A percentile compares a stretch with the other conserved stretches of the same genome.
phyloP scores from a whole-genome alignment of 2,888 invertebrate species.

The Romanomermis culicivorax region DNA sequence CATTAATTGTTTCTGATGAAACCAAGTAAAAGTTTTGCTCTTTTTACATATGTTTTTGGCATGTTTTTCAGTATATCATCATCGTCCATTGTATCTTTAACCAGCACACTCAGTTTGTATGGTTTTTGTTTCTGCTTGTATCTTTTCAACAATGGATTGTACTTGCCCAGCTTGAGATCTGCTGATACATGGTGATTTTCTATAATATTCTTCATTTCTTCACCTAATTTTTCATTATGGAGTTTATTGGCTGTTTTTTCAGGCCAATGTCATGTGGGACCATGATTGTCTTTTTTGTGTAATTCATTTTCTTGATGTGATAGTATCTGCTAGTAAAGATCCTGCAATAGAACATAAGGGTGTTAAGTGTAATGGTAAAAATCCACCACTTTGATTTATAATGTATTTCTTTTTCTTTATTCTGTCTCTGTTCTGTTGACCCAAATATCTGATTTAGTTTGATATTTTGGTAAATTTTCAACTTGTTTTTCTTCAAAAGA shows the following conservation, averaged over 20 bases:
- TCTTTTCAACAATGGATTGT: background rate
- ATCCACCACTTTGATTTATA: background rate
- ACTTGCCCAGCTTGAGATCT: background rate
- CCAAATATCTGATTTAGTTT: background rate
- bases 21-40: too few relatives aligned
- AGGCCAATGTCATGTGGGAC: background rate
- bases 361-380: background rate
- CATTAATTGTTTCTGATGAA: too few relatives aligned
- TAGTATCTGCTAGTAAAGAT: background rate
- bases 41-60: too few relatives aligned
- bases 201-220: background rate
- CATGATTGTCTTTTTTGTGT: background rate
- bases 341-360: background rate
- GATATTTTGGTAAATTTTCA: background rate
- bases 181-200: background rate
- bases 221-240: background rate
- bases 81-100: too few relatives aligned
- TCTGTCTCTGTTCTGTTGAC: background rate
- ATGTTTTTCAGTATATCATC: too few relatives aligned
- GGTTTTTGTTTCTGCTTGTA: background rate
- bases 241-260: background rate
- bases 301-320: background rate
- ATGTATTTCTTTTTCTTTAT: background rate
- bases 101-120: background rate
- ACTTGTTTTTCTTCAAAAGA: background rate